Conservation (phyloP, 2,113 vertebrate species). For the Dasyprocta punctata region DNA sequence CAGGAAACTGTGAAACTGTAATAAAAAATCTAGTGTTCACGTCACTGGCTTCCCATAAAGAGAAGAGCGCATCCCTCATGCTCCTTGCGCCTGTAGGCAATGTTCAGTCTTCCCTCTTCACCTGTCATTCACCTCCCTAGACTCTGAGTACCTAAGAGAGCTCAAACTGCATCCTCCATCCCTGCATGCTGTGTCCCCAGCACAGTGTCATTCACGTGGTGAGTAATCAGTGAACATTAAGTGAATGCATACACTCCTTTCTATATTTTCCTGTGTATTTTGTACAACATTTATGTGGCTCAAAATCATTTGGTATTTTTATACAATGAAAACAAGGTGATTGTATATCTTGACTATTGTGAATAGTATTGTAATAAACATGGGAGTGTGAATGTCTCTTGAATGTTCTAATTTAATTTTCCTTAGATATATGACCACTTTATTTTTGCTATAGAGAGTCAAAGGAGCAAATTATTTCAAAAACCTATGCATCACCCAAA, state of each 20-base stretch:
- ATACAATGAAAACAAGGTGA: too few species aligned
- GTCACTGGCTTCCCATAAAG: not conserved
- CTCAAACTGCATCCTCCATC: not conserved
- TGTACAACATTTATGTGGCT: not conserved
- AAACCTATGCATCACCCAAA: not conserved
- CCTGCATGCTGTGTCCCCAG: not conserved
- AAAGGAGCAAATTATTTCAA: not conserved
- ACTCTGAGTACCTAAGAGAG: not conserved
- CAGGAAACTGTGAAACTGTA: not conserved
- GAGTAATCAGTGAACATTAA: not conserved
- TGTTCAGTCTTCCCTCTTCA: too few species aligned
- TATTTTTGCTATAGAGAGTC: not conserved
- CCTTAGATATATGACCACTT: too few species aligned
- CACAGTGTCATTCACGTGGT: not conserved
- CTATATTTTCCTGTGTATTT: not conserved
- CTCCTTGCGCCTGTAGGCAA: not conserved
- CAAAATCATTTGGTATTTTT: too few species aligned
- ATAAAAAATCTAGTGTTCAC: not conserved
- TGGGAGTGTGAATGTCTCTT: too few species aligned
- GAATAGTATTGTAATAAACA: too few species aligned
- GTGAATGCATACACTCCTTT: not conserved
- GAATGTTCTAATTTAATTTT: too few species aligned
- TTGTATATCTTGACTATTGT: too few species aligned
- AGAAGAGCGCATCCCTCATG: not conserved
- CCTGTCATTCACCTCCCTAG: not conserved